Evolutionary conservation across 1,140 invertebrate genomes (phyloP), one percentile per base, ranked within the genome.

Genomic region (Drosophila arawakana): DNA sequence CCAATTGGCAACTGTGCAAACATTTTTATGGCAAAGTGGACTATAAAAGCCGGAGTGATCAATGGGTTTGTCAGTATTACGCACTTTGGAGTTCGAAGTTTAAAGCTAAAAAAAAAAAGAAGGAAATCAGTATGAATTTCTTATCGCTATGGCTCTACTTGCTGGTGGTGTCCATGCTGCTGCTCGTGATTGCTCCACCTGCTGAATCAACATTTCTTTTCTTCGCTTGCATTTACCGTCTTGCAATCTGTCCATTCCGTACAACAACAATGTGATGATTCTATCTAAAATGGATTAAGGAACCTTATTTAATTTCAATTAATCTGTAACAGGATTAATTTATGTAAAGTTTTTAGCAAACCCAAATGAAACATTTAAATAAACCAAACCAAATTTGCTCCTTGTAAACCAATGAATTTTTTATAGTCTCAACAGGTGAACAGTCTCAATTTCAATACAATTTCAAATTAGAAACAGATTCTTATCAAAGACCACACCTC

Each of bases 241-340:
- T 88, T 35, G 25, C 35, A 7, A 62, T 89, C 13, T 89, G 84
- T 66, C 84, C 84, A 10, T 89, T 84, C 59, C 72, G 21, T 8
- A 80, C 81, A 39, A 78, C 81, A 7, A 80, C 65, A 7, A 35
- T 49, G 43, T 9, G 15, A 6, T 18, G n/a, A 2, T 6, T 30
- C 25, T 5, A 30, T 30, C 3, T 5, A 30, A 30, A 30, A 30
- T 30, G 25, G 25, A 30, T 25, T 25, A 2, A 4, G 25, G 25
- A 25, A 25, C 25, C 2, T 25, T 3, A 25, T 25, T 25, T 25
- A 25, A 25, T 25, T 25, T 25, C 2, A 25, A 25, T 25, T 15
- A 15, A 15, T 15, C 15, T 15, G 15, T 15, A 15, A 15, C 15
- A 15, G 15, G 15, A 15, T 21, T 21, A 21, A 21, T 21, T 21